A percentile compares a stretch with the other conserved stretches of the same genome.
phyloP scores from a whole-genome alignment of 2,888 invertebrate genomes.

The Dolichomitus sp. region DNA sequence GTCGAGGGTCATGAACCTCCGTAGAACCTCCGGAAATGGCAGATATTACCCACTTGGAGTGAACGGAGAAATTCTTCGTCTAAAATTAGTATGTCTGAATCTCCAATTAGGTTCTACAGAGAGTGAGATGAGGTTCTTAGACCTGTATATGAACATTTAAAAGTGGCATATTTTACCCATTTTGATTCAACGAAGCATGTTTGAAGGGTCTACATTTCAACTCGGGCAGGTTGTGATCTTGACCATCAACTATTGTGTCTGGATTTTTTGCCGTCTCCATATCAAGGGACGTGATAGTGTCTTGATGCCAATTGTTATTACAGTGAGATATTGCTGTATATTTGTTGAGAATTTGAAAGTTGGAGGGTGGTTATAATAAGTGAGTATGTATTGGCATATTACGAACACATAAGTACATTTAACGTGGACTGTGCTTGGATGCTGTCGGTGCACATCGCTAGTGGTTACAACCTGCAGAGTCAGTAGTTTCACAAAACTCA shows the following conservation, averaged over 20 bases:
- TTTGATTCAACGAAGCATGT: too few species aligned
- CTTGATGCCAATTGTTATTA: neutral
- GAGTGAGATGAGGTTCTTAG: too few species aligned
- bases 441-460: neutral
- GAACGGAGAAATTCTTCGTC: too few species aligned
- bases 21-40: too few species aligned
- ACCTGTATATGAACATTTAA: too few species aligned
- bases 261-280: neutral
- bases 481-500: slow-evolving; percentile 3
- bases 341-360: neutral
- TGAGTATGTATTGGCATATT: neutral
- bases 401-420: neutral
- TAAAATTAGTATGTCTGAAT: too few species aligned
- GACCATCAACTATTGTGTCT: neutral
- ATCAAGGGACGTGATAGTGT: neutral
- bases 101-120: too few species aligned
- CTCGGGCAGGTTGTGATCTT: slow-evolving; percentile 5
- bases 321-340: slow-evolving; percentile 7
- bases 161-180: too few species aligned
- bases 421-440: neutral
- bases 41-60: too few species aligned
- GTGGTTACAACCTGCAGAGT: slow-evolving; percentile 8
- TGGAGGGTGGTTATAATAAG: neutral
- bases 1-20: too few species aligned
- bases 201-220: too few species aligned